Base-by-base conservation (phyloP, 2,113 vertebrate species). In the Caranx ignobilis region DNA sequence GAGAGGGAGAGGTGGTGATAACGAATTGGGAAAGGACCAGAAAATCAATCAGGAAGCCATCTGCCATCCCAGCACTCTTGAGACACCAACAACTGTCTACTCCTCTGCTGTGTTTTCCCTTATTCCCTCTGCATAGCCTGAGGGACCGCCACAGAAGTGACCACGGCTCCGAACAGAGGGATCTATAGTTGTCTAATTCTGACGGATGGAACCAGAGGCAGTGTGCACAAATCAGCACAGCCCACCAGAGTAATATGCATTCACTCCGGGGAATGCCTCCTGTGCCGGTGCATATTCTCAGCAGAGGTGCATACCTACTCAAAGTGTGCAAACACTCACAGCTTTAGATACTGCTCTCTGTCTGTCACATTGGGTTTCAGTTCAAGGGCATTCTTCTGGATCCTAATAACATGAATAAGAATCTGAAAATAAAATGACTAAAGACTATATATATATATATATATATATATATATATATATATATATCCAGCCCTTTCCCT, bases 41-140 rank as follows among this genome's bases (percentile, higher is more conserved):
- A 82, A 83, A 89, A 91, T 81, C 84, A 77, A 91, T 91, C 81
- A 83, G 64, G 50, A 74, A n/a, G 61, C 84, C 90, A 91, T 90
- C 88, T 91, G 90, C 62, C 67, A n/a, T 71, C 67, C 34, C 26
- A 39, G 77, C 66, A 75, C 84, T 76, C 85, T 55, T 71, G 89
- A 87, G 90, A 89, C 71, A 47, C 79, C 7, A n/a, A 85, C 82
- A 84, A 87, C 89, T 62, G 83, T 84, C 69, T 56, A 13, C 45
- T 37, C 71, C 66, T 74, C 63, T 2, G 39, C 71, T 19, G 75
- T 16, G 55, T 67, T 59, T 59, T 77, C 73, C 60, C 75, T 52
- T 2, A 11, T 65, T 74, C 81, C 78, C 74, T n/a, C 56, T 55
- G 47, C 77, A 31, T 13, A 56, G 85, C 88, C 88, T 77, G 67